Evolutionary conservation across 1,140 invertebrate genomes (phyloP).

Genomic region (Ylistrum balloti): DNA sequence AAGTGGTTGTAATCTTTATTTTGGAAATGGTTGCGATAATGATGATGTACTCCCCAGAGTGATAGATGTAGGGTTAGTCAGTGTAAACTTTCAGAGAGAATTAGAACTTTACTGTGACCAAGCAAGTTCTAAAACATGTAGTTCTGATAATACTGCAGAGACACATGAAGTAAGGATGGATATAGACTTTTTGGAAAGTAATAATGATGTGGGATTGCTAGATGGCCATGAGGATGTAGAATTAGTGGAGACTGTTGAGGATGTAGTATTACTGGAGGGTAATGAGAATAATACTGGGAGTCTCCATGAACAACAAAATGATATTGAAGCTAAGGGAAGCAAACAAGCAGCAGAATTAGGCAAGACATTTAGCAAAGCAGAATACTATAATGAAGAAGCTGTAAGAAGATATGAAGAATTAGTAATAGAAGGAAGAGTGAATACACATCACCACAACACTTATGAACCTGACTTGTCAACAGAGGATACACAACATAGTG

Average conservation of each 20-base stretch:
- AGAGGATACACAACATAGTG: not conserved
- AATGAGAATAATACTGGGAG: not conserved
- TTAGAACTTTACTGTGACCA: not conserved
- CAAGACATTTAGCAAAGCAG: not conserved
- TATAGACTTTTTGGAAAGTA: not conserved
- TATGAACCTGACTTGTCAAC: not conserved
- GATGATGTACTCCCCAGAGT: not conserved
- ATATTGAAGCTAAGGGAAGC: not conserved
- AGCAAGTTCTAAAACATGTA: not conserved
- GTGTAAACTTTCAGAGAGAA: conserved; percentile 3
- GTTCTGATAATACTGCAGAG: not conserved
- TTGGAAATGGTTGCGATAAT: not conserved
- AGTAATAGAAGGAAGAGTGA: not conserved
- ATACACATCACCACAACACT: not conserved
- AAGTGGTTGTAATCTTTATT: not conserved
- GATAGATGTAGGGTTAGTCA: not conserved
- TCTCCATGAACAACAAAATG: not conserved
- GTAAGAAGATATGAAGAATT: not conserved
- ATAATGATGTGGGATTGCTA: not conserved
- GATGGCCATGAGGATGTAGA: not conserved
- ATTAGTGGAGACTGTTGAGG: not conserved
- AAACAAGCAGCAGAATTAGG: not conserved
- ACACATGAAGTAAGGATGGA: not conserved
- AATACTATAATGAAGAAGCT: not conserved
- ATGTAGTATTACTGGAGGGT: not conserved